A percentile compares a stretch with the other conserved stretches of the same genome.
Evolutionary conservation across 2,888 invertebrate genomes (phyloP).

Genomic region (Lordiphosa andalusiaca): DNA sequence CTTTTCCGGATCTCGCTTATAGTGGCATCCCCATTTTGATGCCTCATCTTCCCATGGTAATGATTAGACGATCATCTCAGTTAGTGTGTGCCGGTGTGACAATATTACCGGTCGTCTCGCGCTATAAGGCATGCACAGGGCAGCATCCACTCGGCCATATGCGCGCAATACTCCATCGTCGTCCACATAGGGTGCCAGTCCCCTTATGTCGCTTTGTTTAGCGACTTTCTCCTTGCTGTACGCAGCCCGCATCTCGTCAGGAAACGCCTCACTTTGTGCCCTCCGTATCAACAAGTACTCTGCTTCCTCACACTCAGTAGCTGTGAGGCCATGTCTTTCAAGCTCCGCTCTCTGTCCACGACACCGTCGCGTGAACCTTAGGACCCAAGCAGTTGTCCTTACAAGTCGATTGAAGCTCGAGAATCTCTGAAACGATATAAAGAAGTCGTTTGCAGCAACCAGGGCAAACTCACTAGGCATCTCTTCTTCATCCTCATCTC

Average conservation of each 20-base stretch:
- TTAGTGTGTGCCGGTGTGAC: constrained; percentile 1
- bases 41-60: not conserved
- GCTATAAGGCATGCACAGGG: no score
- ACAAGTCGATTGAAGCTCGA: not conserved
- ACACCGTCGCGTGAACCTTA: constrained; percentile 1
- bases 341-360: not conserved
- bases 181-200: no score
- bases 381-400: constrained; percentile 3
- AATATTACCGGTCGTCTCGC: no score
- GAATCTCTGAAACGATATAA: not conserved
- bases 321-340: not conserved
- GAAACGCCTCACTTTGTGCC: no score
- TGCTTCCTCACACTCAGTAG: no score
- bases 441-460: not conserved
- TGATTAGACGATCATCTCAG: not conserved
- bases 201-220: no score
- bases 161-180: no score
- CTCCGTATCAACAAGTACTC: no score
- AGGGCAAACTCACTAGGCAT: not conserved
- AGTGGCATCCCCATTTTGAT: constrained; percentile 2
- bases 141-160: no score
- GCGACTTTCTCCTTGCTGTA: no score
- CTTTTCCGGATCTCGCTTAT: constrained; percentile 5
- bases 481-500: no score
- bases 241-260: no score